A percentile compares a stretch with the other conserved stretches of the same genome.
Conservation (phyloP, 2,113 vertebrate genomes). For the Sylvicapra grimmia region DNA sequence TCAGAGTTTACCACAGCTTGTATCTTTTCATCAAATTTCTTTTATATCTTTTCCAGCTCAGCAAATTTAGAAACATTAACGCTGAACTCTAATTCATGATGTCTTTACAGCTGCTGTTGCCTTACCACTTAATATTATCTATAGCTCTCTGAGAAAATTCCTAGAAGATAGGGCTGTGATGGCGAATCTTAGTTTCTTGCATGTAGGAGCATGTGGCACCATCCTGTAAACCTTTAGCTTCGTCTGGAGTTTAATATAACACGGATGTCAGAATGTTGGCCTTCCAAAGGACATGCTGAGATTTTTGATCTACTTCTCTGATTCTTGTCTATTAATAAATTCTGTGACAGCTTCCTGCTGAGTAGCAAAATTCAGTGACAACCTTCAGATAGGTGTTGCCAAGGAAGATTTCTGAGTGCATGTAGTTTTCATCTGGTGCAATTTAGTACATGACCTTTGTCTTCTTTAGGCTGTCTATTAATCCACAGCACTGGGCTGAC, state of each 20-base stretch:
- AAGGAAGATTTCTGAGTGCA: slow-evolving; percentile 33
- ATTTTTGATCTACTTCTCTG: slow-evolving; percentile 61
- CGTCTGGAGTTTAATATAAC: slow-evolving; percentile 44
- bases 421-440: slow-evolving; percentile 42
- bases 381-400: slow-evolving; percentile 55
- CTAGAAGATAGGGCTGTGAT: not conserved
- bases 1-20: not conserved
- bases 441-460: slow-evolving; percentile 29
- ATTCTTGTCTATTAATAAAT: slow-evolving; percentile 67
- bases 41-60: not conserved
- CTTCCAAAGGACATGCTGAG: slow-evolving; percentile 58
- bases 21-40: not conserved
- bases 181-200: not conserved
- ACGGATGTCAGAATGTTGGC: slow-evolving; percentile 53
- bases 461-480: not conserved
- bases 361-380: slow-evolving; percentile 64
- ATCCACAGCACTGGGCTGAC: not conserved
- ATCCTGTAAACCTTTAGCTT: slow-evolving; percentile 27
- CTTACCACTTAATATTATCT: not conserved
- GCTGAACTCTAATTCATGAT: not conserved
- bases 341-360: slow-evolving; percentile 61
- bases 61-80: not conserved
- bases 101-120: not conserved
- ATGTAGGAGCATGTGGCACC: not conserved
- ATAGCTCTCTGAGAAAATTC: not conserved